phyloP scores from a whole-genome alignment of 2,797 vertebrate species.

The Tapera naevia region DNA sequence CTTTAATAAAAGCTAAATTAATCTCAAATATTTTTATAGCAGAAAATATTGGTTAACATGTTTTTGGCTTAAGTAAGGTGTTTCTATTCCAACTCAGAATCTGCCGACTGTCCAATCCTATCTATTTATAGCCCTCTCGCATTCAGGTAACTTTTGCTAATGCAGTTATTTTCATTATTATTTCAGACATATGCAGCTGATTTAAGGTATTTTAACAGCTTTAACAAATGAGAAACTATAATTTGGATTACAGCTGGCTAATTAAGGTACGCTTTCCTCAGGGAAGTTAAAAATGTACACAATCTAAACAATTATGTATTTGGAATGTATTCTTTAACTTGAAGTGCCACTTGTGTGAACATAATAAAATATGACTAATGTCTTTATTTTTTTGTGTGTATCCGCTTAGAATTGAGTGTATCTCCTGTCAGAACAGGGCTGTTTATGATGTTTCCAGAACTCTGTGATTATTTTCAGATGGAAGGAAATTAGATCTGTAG shows the following conservation, averaged over 20 bases:
- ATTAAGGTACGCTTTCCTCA: conserved; percentile 62
- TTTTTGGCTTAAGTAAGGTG: conserved; percentile 73
- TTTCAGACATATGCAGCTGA: conserved; percentile 48
- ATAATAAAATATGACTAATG: conserved; percentile 23
- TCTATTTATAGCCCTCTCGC: conserved; percentile 72
- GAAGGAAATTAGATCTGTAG: conserved; percentile 43
- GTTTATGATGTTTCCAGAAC: conserved; percentile 13
- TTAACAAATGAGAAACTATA: conserved; percentile 57
- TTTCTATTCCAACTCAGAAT: conserved; percentile 76
- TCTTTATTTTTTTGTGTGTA: conserved; percentile 10
- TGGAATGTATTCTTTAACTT: conserved; percentile 44
- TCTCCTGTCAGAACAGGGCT: conserved; percentile 1
- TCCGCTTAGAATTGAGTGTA: not conserved
- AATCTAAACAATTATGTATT: conserved; percentile 34
- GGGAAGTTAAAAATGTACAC: conserved; percentile 53
- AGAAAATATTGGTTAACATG: conserved; percentile 76
- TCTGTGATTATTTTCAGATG: conserved; percentile 37
- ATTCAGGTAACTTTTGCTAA: conserved; percentile 57
- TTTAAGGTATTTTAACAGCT: conserved; percentile 65
- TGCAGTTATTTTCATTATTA: conserved; percentile 68
- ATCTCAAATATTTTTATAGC: conserved; percentile 78
- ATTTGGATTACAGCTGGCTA: conserved; percentile 64
- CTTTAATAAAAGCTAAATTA: conserved; percentile 67
- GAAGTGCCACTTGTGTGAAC: conserved; percentile 40
- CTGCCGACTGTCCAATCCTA: conserved; percentile 69